Base-by-base conservation (phyloP, 1,140 invertebrate species). In the Heliconius himera region DNA sequence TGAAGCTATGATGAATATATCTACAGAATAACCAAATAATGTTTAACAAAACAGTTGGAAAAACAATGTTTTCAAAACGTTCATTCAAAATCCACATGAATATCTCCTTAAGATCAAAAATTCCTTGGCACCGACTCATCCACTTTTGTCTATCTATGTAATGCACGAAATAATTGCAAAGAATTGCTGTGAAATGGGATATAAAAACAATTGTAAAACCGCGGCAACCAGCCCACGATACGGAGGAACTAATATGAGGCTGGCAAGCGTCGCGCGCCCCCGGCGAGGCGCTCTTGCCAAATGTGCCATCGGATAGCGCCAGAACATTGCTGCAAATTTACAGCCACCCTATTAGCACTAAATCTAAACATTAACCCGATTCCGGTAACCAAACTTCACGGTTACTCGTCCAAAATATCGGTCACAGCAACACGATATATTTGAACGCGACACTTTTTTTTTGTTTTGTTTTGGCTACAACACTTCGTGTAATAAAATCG, bases 311-410 rank as follows among this genome's bases (percentile, higher is more conserved):
- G 89, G 92, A 94, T 94, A 93, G 90, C 91, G 88, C 87, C 89
- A 87, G 87, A 90, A 92, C 90, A 93, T 92, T 90, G 88, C 84
- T 85, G 89, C 86, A 87, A 92, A 93, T 94, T 94, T 94, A 94
- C 89, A 90, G 85, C 91, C 88, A 91, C 90, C 89, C 92, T 94
- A 94, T 94, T 94, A 94, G 91, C 93, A 94, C 91, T 94, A 94
- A 94, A 94, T 94, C 92, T 94, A 94, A 93, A 93, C 92, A 93
- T 94, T 94, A 94, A 94, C 92, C 92, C 90, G 89, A 90, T 91
- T 94, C 86, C 87, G 85, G 87, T 91, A 91, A 91, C 92, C 91
- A 85, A 91, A 91, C 91, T 92, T 93, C 90, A 94, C 87, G 90
- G 87, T 78, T 89, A 84, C 86, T 87, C 84, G 85, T 87, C 84